Conservation (phyloP, 2,113 vertebrate genomes). For the Cebidichthys violaceus region DNA sequence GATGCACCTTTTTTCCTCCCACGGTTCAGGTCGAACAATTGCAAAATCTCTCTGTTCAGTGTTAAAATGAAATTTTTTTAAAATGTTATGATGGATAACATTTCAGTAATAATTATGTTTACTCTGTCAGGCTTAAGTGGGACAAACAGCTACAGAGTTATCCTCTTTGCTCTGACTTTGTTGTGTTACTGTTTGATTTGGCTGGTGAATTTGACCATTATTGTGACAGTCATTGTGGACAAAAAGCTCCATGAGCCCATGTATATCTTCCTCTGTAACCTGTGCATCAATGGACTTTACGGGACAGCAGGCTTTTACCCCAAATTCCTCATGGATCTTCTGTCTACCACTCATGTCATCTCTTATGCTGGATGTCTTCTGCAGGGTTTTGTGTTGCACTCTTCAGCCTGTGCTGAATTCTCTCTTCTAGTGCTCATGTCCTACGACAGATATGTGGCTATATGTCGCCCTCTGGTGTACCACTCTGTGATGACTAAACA, state of each 20-base stretch:
- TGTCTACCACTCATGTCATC: slow-evolving; percentile 43
- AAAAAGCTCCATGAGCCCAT: slow-evolving; percentile 65
- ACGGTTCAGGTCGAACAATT: background rate
- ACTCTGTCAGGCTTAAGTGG: background rate
- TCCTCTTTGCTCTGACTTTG: slow-evolving; percentile 51
- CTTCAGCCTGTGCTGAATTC: slow-evolving; percentile 34
- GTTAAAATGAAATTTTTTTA: background rate
- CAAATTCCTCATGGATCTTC: slow-evolving; percentile 59
- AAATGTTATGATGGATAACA: background rate
- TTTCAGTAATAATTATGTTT: background rate
- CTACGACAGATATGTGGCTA: slow-evolving; percentile 65
- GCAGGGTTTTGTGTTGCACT: slow-evolving; percentile 62
- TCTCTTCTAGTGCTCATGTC: slow-evolving; percentile 57
- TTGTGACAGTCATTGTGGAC: slow-evolving; percentile 40
- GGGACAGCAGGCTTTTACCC: slow-evolving; percentile 65
- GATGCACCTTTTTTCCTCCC: background rate
- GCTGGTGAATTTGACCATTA: slow-evolving; percentile 49
- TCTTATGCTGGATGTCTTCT: slow-evolving; percentile 59
- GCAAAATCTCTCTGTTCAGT: background rate
- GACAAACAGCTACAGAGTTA: slow-evolving; percentile 5
- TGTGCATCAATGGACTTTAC: slow-evolving; percentile 67
- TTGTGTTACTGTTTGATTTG: slow-evolving; percentile 64
- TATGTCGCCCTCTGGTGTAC: slow-evolving; percentile 62
- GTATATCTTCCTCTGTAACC: slow-evolving; percentile 63
- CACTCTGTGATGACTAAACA: slow-evolving; percentile 58